Evolutionary conservation across 2,888 invertebrate species (phyloP).

Genomic region (Matsumyia berberina): DNA sequence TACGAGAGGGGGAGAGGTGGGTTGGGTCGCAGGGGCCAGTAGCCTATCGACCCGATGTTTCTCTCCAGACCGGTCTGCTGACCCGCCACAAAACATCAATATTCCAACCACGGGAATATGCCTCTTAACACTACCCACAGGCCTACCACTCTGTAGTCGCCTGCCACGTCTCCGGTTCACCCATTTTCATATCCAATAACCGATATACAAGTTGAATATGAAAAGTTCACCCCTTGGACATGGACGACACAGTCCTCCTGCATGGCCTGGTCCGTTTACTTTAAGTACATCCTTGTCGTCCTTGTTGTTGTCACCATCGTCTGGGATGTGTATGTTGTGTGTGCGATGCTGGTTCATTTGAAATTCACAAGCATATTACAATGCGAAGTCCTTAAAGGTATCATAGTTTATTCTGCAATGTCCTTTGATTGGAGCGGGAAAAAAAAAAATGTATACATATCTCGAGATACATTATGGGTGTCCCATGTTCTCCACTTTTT

Average conservation of each 20-base stretch:
- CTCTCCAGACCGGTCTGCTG: conserved; percentile 39
- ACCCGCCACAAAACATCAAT: conserved; percentile 58
- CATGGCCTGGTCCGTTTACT: conserved; percentile 4
- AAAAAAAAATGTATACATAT: conserved; percentile 4
- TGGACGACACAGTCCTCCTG: conserved; percentile 11
- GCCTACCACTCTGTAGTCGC: neutral
- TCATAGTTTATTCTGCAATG: conserved; percentile 15
- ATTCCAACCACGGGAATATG: conserved; percentile 53
- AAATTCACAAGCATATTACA: conserved; percentile 63
- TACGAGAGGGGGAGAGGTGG: neutral
- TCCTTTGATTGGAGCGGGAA: conserved; percentile 38
- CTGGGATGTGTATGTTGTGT: conserved; percentile 21
- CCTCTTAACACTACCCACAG: conserved; percentile 33
- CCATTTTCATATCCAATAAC: conserved; percentile 42
- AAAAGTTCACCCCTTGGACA: conserved; percentile 38
- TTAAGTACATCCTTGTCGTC: conserved; percentile 20
- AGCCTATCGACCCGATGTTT: conserved; percentile 37
- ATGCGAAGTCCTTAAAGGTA: conserved; percentile 46
- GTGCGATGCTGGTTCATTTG: conserved; percentile 41
- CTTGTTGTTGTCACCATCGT: neutral
- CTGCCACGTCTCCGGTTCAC: conserved; percentile 4
- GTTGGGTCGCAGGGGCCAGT: neutral
- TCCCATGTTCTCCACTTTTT: neutral
- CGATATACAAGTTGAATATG: conserved; percentile 32
- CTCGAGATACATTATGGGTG: conserved; percentile 24